Base-by-base conservation (phyloP, 2,888 invertebrate genomes). In the Xestoiulus laeticollis region DNA sequence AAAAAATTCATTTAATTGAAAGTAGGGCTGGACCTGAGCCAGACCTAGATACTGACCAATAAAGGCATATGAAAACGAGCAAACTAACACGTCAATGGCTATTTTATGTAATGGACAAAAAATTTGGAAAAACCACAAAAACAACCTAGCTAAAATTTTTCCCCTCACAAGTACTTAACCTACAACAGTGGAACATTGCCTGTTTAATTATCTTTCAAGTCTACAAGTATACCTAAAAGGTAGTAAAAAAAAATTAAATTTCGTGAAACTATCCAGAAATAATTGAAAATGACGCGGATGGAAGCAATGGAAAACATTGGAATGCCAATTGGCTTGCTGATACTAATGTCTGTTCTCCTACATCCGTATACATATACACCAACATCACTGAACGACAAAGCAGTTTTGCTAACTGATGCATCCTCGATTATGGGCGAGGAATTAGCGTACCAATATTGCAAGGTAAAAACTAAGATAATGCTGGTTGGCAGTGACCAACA, bases 361-460 rank as follows among this genome's bases (percentile, higher is more conserved):
- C 68, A 68, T 68, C 68, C 68, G 22, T 68, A 68, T 22, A 68
- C 68, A 5, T 68, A 68, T 22, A 68, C 68, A 5, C 26, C 68
- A 2, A 68, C 5, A 10, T 5, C 83, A 22, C 44, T 87, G 12
- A 82, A 38, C 30, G 83, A 82, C 22, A 87, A 87, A 83, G 22
- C 19, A 22, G 22, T 87, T 59, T 48, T 87, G 59, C 44, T 87
- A 19, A 87, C 87, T 12, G 83, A 82, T 22, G 78, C 44, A 22
- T 78, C 78, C 82, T 87, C 87, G 1, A 43, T 38, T 19, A 30
- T 87, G 14, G 87, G 87, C 14, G 87, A 87, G 33, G 32, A 87
- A 82, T n/a, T 87, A 8, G n/a, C 87, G 16, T 87, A 87, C 82
- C 82, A 87, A 19, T 87, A 87, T 32, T 78, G 43, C 78, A 87